Base-by-base conservation (phyloP, 2,888 invertebrate species). In the Patella pellucida region DNA sequence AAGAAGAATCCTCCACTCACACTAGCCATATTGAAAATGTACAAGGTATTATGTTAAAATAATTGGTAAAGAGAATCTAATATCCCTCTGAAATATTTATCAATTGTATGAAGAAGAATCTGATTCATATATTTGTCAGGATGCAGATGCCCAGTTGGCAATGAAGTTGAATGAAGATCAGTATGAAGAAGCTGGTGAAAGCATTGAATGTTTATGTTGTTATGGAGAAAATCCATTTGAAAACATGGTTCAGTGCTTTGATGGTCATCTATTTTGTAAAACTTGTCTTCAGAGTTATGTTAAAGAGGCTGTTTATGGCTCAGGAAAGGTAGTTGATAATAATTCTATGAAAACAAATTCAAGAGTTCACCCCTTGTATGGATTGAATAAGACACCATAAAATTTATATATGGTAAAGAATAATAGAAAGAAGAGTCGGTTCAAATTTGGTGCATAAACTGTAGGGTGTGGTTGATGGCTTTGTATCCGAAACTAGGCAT, bases 181-280 rank as follows among this genome's bases (percentile, higher is more conserved):
- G 71, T 87, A 87, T 69, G 83, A 84, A 72, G 81, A 83, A n/a
- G 77, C 78, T 52, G 86, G 86, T 7, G 85, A 87, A 80, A 69
- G 81, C 71, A 87, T 88, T 19, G 88, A 88, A 77, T 89, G 89
- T 83, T 87, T 85, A 3, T 89, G 89, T 76, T 89, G 89, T 76
- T 89, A 79, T 76, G 81, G 84, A 16, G 87, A 87, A 50, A 78
- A 78, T 62, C 80, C 85, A 16, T 88, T 89, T 77, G 88, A 88
- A 67, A 74, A 75, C n/a, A 87, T 88, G 86, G 84, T 87, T 1
- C 89, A 89, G 82, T 89, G 89, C 76, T 84, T 80, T 72, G 89
- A 89, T 41, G 87, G 89, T 0, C 89, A 89, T 74, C 83, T 89
- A n/a, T 87, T 89, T 79, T 89, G 89, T 80, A 76, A 80, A 51